A percentile compares a stretch with the other conserved stretches of the same genome.
Evolutionary conservation across 1,140 invertebrate species (phyloP).

Genomic region (Drosophila guanche): DNA sequence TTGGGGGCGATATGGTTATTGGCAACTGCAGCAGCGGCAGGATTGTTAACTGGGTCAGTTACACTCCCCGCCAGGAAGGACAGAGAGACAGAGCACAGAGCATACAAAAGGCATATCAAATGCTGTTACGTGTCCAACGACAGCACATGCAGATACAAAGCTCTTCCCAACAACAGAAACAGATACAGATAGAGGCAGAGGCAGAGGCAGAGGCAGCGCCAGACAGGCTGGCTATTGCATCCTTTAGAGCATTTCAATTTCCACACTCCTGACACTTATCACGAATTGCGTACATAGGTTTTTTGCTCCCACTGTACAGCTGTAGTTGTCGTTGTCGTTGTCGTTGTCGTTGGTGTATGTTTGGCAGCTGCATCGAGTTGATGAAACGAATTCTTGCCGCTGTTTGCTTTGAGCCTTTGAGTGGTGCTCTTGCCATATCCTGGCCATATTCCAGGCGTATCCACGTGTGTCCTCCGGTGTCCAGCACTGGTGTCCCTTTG

Average conservation of each 20-base stretch:
- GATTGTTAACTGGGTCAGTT: conserved; percentile 61
- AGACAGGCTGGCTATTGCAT: conserved; percentile 50
- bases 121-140: conserved; percentile 15
- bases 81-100: background rate
- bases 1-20: conserved; percentile 37
- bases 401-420: conserved; percentile 67
- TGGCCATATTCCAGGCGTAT: conserved; percentile 41
- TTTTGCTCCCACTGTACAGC: conserved; percentile 10
- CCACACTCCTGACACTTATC: conserved; percentile 56
- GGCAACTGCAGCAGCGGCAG: conserved; percentile 9
- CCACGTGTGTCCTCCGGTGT: conserved; percentile 15
- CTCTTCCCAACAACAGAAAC: conserved; percentile 2
- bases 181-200: background rate
- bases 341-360: conserved; percentile 1
- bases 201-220: background rate
- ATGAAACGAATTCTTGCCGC: conserved; percentile 55
- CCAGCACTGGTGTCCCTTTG: conserved; percentile 23
- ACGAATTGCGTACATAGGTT: conserved; percentile 44
- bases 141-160: conserved; percentile 16
- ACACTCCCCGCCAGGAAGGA: background rate
- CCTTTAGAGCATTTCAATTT: conserved; percentile 68
- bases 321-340: no score
- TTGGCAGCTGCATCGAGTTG: conserved; percentile 39
- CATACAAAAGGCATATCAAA: conserved; percentile 53
- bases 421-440: conserved; percentile 52